Evolutionary conservation across 2,888 invertebrate species (phyloP), one percentile per base, ranked within the genome.

Genomic region (Pyralis farinalis): DNA sequence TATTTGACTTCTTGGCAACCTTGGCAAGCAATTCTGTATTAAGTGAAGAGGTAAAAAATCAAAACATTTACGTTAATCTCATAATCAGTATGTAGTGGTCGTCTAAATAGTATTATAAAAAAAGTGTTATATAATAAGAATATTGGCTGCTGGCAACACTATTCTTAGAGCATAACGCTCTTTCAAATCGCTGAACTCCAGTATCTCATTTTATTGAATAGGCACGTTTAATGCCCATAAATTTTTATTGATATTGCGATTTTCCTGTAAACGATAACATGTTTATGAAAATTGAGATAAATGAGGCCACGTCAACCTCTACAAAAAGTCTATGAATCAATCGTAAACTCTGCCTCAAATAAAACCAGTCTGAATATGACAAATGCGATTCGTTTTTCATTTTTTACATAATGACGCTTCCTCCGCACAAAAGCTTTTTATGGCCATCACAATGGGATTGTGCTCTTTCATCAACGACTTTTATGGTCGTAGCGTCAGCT

Each of bases 381-480:
- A 78, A 84, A 75, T 77, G 66, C 69, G 65, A 83, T 82, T 81
- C 76, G 71, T 78, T 81, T 83, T 82, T 76, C 77, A 84, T 85
- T 86, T 87, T 80, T 82, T 76, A 81, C 65, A 73, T 77, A 82
- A 84, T 75, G 80, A 76, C 76, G 41, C 43, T 40, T 40, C 33
- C n/a, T 30, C 12, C 21, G 21, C 74, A 84, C 80, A 87, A 86
- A 84, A 82, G 69, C 71, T 72, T 81, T 86, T 86, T 82, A 84
- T 81, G 69, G 72, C 76, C 61, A 31, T 76, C 72, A 85, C 85
- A 87, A 85, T 84, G 78, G 73, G 69, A 85, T 84, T 85, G 84
- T 86, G 72, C 80, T 80, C 86, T 84, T 82, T 86, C 81, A 86
- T 84, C 82, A 72, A 69, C 58, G 30, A 78, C 82, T 83, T 84